Percentiles rank a stretch among this genome's conserved stretches.
phyloP scores from a whole-genome alignment of 2,888 invertebrate species.

The Tiphia femorata region DNA sequence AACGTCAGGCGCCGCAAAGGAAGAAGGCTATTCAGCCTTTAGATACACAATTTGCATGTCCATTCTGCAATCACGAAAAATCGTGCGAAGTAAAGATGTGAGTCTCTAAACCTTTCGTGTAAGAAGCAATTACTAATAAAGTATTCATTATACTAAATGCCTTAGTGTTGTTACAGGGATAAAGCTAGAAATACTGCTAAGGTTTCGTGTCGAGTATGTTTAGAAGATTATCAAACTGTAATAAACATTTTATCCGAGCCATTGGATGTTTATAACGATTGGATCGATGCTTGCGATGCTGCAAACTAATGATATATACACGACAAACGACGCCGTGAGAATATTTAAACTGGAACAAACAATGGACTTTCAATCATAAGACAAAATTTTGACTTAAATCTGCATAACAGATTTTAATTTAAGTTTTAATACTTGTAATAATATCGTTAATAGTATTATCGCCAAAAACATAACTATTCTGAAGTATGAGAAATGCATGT shows the following conservation, averaged over 20 bases:
- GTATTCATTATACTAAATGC: background rate
- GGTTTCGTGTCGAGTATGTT: slow-evolving; percentile 92
- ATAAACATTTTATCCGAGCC: slow-evolving; percentile 96
- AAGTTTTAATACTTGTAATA: too few species aligned
- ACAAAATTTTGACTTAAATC: too few species aligned
- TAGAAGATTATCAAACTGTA: slow-evolving; percentile 94
- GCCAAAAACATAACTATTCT: too few species aligned
- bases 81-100: slow-evolving; percentile 99
- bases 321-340: too few species aligned
- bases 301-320: slow-evolving; percentile 82
- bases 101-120: slow-evolving; percentile 61
- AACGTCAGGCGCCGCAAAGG: slow-evolving; percentile 93
- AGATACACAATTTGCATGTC: slow-evolving; percentile 95
- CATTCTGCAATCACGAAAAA: slow-evolving; percentile 98
- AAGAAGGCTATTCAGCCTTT: slow-evolving; percentile 90
- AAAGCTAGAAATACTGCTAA: slow-evolving; percentile 91
- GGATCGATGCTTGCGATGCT: slow-evolving; percentile 98
- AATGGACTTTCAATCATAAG: too few species aligned
- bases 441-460: too few species aligned
- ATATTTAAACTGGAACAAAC: too few species aligned
- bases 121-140: slow-evolving; percentile 1
- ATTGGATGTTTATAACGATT: slow-evolving; percentile 98
- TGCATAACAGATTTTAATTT: too few species aligned
- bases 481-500: too few species aligned
- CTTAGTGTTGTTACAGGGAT: slow-evolving; percentile 76